Conservation (phyloP, 1,140 invertebrate species). For the Latrodectus geometricus region DNA sequence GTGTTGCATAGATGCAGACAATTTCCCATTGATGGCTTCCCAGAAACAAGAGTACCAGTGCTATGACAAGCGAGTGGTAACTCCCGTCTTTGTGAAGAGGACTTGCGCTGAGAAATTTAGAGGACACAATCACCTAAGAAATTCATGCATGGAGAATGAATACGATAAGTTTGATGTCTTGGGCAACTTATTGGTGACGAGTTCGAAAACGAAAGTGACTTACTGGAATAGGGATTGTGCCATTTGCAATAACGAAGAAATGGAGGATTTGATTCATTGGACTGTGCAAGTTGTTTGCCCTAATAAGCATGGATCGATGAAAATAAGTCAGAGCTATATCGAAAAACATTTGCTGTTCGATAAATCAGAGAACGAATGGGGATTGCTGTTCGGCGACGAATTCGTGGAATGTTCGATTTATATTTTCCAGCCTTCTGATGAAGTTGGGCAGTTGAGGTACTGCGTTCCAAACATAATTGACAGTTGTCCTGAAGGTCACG, state of each 20-base stretch:
- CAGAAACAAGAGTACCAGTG: neutral
- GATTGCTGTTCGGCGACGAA: constrained; percentile 4
- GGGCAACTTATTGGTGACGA: constrained; percentile 13
- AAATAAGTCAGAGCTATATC: neutral
- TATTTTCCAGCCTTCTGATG: neutral
- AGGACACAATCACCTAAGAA: neutral
- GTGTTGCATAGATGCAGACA: constrained; percentile 14
- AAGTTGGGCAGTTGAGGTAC: neutral
- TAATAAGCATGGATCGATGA: neutral
- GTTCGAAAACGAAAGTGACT: constrained; percentile 2
- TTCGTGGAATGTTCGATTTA: neutral
- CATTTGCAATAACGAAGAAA: constrained; percentile 23
- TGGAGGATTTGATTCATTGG: constrained; percentile 6
- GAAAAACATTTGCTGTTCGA: neutral
- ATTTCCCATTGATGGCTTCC: neutral
- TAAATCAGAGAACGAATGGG: constrained; percentile 2
- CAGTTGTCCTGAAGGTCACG: neutral
- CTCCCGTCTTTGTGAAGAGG: constrained; percentile 12
- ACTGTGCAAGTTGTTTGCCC: constrained; percentile 16
- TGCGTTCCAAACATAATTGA: constrained; percentile 18
- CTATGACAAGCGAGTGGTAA: neutral
- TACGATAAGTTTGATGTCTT: constrained; percentile 3
- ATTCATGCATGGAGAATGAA: neutral
- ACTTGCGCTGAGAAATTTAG: neutral
- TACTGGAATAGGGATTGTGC: constrained; percentile 26